These are phyloP conservation scores for Diglossa brunneiventris DNA, from an alignment of 2,113 vertebrate species.

Conservation along the genomic window DNA sequence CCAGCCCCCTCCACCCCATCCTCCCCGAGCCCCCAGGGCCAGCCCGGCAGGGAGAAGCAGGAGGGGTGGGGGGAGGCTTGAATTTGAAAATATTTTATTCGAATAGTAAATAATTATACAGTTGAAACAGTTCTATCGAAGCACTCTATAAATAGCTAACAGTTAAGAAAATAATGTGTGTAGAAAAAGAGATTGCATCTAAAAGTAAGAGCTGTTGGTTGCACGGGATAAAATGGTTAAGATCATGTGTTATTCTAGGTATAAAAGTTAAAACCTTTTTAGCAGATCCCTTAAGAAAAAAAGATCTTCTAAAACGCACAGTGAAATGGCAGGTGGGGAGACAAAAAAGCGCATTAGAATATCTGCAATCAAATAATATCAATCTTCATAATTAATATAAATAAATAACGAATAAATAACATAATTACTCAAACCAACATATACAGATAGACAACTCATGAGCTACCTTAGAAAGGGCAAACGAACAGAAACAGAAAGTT, in stretches of 20 bases:
- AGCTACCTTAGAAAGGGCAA: slow-evolving; percentile 74
- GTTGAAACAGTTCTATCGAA: slow-evolving; percentile 96
- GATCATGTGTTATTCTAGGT: slow-evolving; percentile 79
- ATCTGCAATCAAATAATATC: slow-evolving; percentile 86
- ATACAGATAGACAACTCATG: slow-evolving; percentile 88
- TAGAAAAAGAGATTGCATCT: slow-evolving; percentile 99
- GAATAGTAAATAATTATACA: slow-evolving; percentile 94
- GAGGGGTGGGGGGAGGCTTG: slow-evolving; percentile 24
- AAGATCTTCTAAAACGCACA: slow-evolving; percentile 88
- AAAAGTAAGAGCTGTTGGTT: slow-evolving; percentile 94
- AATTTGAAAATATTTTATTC: slow-evolving; percentile 99
- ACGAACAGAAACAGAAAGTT: slow-evolving; percentile 70
- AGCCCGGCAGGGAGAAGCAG: not conserved
- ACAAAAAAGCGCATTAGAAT: slow-evolving; percentile 39
- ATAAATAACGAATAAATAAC: slow-evolving; percentile 98
- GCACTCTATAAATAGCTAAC: slow-evolving; percentile 99
- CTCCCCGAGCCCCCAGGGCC: not conserved
- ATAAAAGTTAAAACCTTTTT: slow-evolving; percentile 82
- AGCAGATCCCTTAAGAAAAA: slow-evolving; percentile 71
- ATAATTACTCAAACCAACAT: slow-evolving; percentile 90
- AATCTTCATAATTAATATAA: slow-evolving; percentile 85
- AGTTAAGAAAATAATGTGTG: slow-evolving; percentile 99
- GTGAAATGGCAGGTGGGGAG: slow-evolving; percentile 79
- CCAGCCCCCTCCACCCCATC: not conserved
- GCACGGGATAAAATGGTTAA: slow-evolving; percentile 77